A percentile compares a stretch with the other conserved stretches of the same genome.
phyloP scores from a whole-genome alignment of 1,140 invertebrate species.

The Pteromalus puparum region DNA sequence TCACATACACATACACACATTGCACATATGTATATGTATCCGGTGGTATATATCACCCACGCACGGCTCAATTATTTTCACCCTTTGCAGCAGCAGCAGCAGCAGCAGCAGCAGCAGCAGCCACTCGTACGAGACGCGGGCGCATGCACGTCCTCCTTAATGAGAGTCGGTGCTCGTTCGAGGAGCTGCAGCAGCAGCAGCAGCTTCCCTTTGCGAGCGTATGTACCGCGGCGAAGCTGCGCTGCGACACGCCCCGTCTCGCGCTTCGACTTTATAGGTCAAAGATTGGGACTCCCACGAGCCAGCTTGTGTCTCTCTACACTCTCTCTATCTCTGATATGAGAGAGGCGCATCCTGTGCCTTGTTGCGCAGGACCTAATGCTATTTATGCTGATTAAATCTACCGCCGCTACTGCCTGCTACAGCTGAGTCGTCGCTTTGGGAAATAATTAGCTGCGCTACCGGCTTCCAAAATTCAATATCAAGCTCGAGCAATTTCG shows the following conservation, averaged over 20 bases:
- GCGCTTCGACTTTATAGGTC: slow-evolving; percentile 39
- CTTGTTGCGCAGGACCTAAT: neutral
- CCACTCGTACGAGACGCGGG: slow-evolving; percentile 31
- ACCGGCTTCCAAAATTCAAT: neutral
- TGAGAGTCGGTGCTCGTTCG: slow-evolving; percentile 44
- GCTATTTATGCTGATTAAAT: neutral
- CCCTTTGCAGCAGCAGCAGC: slow-evolving; percentile 8
- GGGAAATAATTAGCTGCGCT: neutral
- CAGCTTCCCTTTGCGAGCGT: slow-evolving; percentile 21
- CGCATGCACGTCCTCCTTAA: slow-evolving; percentile 38
- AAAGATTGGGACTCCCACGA: slow-evolving; percentile 35
- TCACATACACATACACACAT: too few relatives aligned
- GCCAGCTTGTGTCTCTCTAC: neutral
- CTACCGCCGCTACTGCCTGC: too few relatives aligned
- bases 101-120: neutral
- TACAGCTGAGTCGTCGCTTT: neutral
- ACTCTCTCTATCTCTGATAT: neutral
- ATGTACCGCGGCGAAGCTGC: neutral
- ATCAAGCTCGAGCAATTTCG: neutral
- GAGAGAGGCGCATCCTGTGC: too few relatives aligned
- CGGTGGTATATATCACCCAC: neutral
- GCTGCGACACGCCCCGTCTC: slow-evolving; percentile 29
- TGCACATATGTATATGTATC: neutral
- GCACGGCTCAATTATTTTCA: slow-evolving; percentile 52
- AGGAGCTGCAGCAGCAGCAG: slow-evolving; percentile 17